Evolutionary conservation across 2,888 invertebrate genomes (phyloP), one percentile per base, ranked within the genome.

Genomic region (Drosophila pullipes): DNA sequence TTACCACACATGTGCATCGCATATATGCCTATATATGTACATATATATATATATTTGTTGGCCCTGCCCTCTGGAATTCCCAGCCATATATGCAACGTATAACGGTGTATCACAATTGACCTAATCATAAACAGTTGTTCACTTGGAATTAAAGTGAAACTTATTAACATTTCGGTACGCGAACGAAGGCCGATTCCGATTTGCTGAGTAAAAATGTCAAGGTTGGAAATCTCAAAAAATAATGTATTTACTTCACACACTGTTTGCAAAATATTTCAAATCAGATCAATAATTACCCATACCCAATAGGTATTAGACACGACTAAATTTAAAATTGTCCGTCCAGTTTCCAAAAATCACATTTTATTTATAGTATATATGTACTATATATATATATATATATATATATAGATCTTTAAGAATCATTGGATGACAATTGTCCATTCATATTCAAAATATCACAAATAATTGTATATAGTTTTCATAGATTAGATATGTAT

Each of bases 151-250:
- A 62, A 75, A 74, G 70, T 75, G 83, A 80, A 85, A 77, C 71
- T 64, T 69, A 71, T 69, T 67, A 69, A 66, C 53, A 67, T 69
- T 87, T 70, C 70, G 69, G 68, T 61, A 53, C 37, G 49, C 33
- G 10, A 69, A 13, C 72, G 74, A 73, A 75, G 78, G 83, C 74
- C 75, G 50, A 81, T 78, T 64, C 74, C 75, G 50, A 84, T 70
- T 58, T 33, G 28, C 44, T 33, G 22, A 39, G 53, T 39, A 11
- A 31, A 75, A 61, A 47, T 41, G 50, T 55, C 76, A 70, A 76
- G 65, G 62, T 49, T 64, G 13, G 16, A 31, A 4, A 49, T 30
- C 25, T 10, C 31, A 11, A 55, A 41, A n/a, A 16, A 37, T 41
- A 16, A 37, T 41, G 22, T 30, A 13, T 33, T 47, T 9, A 44